phyloP scores from a whole-genome alignment of 2,113 vertebrate genomes.

The Dipodomys spectabilis region DNA sequence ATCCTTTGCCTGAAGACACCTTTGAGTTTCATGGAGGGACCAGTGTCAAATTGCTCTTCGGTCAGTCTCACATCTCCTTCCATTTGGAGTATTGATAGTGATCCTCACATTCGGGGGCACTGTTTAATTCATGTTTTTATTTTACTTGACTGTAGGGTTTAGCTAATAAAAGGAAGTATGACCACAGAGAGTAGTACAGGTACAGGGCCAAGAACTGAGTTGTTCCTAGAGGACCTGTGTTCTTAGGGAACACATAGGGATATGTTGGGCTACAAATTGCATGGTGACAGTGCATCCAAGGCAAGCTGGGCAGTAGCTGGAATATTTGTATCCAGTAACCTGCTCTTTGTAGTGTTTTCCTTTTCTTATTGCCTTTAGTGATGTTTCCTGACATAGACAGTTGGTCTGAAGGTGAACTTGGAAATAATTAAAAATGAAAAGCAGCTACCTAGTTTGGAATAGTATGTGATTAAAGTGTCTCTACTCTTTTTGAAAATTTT shows the following conservation, averaged over 20 bases:
- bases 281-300: neutral
- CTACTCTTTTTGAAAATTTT: no score
- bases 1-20: neutral
- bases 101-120: neutral
- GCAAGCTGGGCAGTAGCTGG: neutral
- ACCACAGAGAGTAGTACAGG: neutral
- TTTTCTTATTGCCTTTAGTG: neutral
- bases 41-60: neutral
- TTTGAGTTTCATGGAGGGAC: neutral
- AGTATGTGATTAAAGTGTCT: slow-evolving; percentile 10
- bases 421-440: slow-evolving; percentile 34
- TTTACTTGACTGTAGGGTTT: neutral
- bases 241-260: neutral
- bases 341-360: slow-evolving; percentile 1
- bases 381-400: neutral
- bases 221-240: slow-evolving; percentile 4
- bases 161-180: neutral
- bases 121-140: neutral
- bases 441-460: neutral
- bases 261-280: no score
- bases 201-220: neutral
- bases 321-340: neutral
- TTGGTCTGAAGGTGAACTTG: neutral
- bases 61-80: neutral
- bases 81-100: neutral